These are phyloP conservation scores for Heliconius ismenius DNA, from an alignment of 2,888 invertebrate species.

Conservation along the genomic window DNA sequence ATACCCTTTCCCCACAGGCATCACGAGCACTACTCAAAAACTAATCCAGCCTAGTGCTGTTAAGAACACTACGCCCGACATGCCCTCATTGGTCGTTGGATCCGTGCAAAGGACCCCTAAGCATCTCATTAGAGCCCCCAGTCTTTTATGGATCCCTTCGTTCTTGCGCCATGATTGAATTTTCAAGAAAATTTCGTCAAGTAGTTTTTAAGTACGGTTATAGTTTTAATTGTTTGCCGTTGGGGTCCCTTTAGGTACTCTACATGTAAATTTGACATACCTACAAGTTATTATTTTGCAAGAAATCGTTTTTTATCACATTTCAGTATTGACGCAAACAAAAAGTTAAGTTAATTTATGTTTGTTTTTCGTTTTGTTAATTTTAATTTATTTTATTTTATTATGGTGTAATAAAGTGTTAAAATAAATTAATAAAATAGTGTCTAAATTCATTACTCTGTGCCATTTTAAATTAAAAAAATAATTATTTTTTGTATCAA, in stretches of 20 bases:
- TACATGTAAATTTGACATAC: too few relatives aligned
- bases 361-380: too few relatives aligned
- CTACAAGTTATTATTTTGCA: too few relatives aligned
- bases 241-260: slow-evolving; percentile 2
- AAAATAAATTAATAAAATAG: too few relatives aligned
- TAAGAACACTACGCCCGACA: slow-evolving; percentile 66
- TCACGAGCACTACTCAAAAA: slow-evolving; percentile 75
- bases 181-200: slow-evolving; percentile 24
- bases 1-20: slow-evolving; percentile 58
- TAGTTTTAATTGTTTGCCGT: slow-evolving; percentile 8
- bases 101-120: slow-evolving; percentile 54
- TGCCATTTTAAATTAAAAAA: not conserved
- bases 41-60: slow-evolving; percentile 78
- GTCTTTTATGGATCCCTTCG: slow-evolving; percentile 52
- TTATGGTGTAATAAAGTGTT: too few relatives aligned
- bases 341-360: not conserved
- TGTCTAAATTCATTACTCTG: not conserved
- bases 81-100: slow-evolving; percentile 63
- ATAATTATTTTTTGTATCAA: not conserved
- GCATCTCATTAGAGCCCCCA: slow-evolving; percentile 47
- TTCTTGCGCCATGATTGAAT: slow-evolving; percentile 36
- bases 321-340: not conserved
- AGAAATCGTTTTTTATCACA: not conserved
- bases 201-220: slow-evolving; percentile 7
- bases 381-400: too few relatives aligned